These are phyloP conservation scores for Penaeus indicus DNA, from an alignment of 1,140 invertebrate species.

Conservation along the genomic window DNA sequence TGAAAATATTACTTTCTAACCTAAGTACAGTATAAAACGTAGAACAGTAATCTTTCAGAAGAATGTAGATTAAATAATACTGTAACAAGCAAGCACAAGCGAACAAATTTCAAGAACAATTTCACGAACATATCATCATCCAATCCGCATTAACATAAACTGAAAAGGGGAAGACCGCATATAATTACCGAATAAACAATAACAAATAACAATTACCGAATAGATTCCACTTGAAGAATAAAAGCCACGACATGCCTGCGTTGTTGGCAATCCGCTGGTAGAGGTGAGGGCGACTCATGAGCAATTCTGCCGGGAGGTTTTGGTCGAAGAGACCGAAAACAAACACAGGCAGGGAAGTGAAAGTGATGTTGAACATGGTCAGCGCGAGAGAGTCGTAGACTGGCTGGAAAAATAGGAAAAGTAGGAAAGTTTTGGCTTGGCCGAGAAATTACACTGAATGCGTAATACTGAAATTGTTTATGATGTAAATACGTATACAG, in stretches of 20 bases:
- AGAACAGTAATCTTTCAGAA: too few species aligned
- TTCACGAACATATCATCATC: too few species aligned
- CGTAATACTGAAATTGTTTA: neutral
- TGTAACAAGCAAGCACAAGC: too few species aligned
- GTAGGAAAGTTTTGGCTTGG: neutral
- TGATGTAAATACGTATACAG: neutral
- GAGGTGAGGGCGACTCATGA: constrained; percentile 78
- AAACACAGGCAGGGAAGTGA: constrained; percentile 80
- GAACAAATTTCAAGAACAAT: too few species aligned
- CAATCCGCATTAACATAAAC: too few species aligned
- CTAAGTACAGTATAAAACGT: too few species aligned
- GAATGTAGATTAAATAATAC: too few species aligned
- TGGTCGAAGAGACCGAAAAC: constrained; percentile 82
- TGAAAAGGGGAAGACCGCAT: neutral
- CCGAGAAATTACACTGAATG: neutral
- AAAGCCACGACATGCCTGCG: constrained; percentile 75
- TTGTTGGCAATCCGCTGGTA: constrained; percentile 80
- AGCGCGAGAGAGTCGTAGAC: constrained; percentile 82
- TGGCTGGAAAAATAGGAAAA: constrained; percentile 70
- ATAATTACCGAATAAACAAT: neutral
- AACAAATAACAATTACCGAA: constrained; percentile 48
- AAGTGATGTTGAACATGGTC: constrained; percentile 82
- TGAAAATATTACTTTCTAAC: too few species aligned
- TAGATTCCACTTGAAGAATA: constrained; percentile 78
- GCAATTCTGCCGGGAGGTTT: constrained; percentile 74